These are phyloP conservation scores for Gastracanthus pulcherrimus DNA, from an alignment of 2,888 invertebrate genomes.

Conservation along the genomic window DNA sequence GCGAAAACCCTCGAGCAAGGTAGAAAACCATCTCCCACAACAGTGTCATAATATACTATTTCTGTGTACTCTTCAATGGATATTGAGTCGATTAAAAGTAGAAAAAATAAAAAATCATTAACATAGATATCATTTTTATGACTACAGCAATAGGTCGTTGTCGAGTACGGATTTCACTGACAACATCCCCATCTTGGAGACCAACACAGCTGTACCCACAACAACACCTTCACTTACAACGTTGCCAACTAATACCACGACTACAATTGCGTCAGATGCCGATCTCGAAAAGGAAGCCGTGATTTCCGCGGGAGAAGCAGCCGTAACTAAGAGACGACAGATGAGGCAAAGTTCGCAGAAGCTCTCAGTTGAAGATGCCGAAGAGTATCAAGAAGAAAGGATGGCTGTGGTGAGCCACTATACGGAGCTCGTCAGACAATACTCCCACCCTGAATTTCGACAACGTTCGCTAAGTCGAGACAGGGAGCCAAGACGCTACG, in stretches of 20 bases:
- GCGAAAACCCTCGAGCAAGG: too few species aligned
- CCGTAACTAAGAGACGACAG: conserved; percentile 72
- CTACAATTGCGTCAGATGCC: conserved; percentile 31
- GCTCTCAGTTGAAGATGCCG: conserved; percentile 67
- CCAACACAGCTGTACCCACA: neutral
- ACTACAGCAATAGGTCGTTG: conserved; percentile 33
- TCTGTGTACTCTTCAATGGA: too few species aligned
- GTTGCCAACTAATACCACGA: conserved; percentile 10
- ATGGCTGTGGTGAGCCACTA: conserved; percentile 86
- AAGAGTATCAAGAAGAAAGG: conserved; percentile 71
- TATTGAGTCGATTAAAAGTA: too few species aligned
- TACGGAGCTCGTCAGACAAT: conserved; percentile 87
- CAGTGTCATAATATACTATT: too few species aligned
- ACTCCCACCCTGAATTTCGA: conserved; percentile 76
- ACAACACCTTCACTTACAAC: neutral
- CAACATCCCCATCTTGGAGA: neutral
- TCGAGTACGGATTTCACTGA: conserved; percentile 26
- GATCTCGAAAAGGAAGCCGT: conserved; percentile 74
- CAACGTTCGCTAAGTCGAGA: conserved; percentile 53
- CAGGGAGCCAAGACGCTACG: conserved; percentile 31
- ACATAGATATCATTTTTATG: neutral
- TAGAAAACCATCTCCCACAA: too few species aligned
- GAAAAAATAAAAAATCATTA: too few species aligned
- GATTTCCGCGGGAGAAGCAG: conserved; percentile 74
- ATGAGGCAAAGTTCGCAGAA: conserved; percentile 67